phyloP scores from a whole-genome alignment of 1,140 invertebrate species.

The Lerema accius region DNA sequence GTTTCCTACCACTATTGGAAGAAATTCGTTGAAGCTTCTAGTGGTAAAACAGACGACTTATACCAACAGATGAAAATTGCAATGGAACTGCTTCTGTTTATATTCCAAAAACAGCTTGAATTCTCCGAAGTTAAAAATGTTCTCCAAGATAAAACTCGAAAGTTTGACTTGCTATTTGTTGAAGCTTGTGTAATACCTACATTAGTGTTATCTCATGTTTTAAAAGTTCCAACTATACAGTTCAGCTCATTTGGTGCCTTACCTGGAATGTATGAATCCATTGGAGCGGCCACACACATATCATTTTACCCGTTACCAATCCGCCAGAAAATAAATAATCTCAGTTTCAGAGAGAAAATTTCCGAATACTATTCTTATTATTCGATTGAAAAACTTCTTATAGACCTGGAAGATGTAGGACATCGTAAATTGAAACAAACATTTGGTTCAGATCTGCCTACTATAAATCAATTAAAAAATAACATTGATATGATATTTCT shows the following conservation, averaged over 20 bases:
- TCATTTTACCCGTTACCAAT: constrained; percentile 41
- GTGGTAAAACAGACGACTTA: neutral
- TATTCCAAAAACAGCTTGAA: constrained; percentile 47
- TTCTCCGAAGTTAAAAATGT: constrained; percentile 45
- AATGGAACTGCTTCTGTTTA: neutral
- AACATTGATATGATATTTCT: constrained; percentile 83
- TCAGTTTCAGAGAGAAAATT: no score
- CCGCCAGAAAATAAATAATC: constrained; percentile 46
- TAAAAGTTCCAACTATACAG: constrained; percentile 58
- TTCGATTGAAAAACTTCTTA: no score
- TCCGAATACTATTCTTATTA: no score
- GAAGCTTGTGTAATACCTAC: constrained; percentile 44
- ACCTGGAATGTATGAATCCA: constrained; percentile 29
- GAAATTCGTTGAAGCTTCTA: constrained; percentile 11
- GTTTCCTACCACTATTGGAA: constrained; percentile 35
- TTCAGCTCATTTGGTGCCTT: constrained; percentile 48
- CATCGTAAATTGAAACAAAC: constrained; percentile 41
- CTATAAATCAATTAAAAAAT: constrained; percentile 65
- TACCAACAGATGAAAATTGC: neutral
- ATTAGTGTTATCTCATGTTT: constrained; percentile 53
- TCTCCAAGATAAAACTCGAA: constrained; percentile 36
- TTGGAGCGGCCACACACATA: constrained; percentile 42
- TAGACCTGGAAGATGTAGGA: no score
- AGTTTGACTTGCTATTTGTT: constrained; percentile 57
- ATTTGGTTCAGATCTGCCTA: constrained; percentile 65